Conservation (phyloP, 2,888 invertebrate species). For the Leucophenga maculata region DNA sequence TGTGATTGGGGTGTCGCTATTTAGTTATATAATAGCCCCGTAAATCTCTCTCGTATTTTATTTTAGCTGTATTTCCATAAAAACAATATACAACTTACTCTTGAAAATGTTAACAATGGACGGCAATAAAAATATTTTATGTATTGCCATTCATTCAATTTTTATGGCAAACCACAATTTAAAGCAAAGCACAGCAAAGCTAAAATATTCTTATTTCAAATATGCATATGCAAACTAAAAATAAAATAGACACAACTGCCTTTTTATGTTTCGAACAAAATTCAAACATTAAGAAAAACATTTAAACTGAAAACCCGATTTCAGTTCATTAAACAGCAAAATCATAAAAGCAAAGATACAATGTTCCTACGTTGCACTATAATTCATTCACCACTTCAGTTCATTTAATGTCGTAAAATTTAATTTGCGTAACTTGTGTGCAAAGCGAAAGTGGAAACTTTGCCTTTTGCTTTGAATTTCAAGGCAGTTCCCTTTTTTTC, state of each 20-base stretch:
- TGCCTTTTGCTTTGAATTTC: constrained; percentile 30
- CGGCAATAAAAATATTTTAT: too few species aligned
- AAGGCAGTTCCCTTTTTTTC: constrained; percentile 25
- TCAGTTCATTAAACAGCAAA: constrained; percentile 31
- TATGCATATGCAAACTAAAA: neutral
- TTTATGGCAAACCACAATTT: neutral
- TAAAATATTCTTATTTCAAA: neutral
- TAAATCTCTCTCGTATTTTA: too few species aligned
- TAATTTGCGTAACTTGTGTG: constrained; percentile 9
- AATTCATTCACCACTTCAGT: neutral
- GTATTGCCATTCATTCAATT: too few species aligned
- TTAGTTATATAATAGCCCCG: too few species aligned
- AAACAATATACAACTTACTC: too few species aligned
- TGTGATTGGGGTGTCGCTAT: too few species aligned
- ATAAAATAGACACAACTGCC: neutral
- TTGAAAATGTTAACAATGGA: too few species aligned
- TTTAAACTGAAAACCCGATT: constrained; percentile 15
- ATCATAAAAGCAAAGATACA: constrained; percentile 28
- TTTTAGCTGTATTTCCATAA: too few species aligned
- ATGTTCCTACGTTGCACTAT: constrained; percentile 18
- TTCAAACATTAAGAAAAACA: constrained; percentile 4
- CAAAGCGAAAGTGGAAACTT: neutral
- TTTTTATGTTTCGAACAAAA: neutral
- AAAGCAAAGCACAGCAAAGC: neutral
- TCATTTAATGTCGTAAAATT: constrained; percentile 19